Percentiles rank a stretch among this genome's conserved stretches.
phyloP scores from a whole-genome alignment of 1,140 invertebrate genomes.

The Aphaenogaster ashmeadi region DNA sequence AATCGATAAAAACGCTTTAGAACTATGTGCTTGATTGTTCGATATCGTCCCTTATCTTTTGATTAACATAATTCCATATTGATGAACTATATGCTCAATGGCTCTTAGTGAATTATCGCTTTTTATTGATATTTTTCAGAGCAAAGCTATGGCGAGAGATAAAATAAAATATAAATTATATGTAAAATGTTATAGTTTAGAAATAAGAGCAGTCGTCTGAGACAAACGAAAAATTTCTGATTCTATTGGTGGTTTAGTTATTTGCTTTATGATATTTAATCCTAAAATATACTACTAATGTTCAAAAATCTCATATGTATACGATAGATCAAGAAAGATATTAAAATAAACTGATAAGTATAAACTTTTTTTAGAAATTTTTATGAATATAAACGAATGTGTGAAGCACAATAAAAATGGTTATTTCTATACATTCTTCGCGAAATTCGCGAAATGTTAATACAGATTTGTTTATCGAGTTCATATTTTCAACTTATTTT shows the following conservation, averaged over 20 bases:
- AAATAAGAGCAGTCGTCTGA: background rate
- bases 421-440: background rate
- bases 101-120: background rate
- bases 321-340: background rate
- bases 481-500: background rate
- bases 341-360: background rate
- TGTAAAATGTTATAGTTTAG: background rate
- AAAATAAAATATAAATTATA: background rate
- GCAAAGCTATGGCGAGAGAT: background rate
- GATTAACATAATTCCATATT: slow-evolving; percentile 12
- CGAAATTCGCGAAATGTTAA: background rate
- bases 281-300: background rate
- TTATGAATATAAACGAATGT: background rate
- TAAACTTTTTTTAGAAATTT: background rate
- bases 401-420: background rate
- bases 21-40: background rate
- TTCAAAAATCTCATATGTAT: background rate
- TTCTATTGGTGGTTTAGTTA: background rate
- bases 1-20: background rate
- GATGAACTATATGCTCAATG: background rate
- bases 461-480: slow-evolving; percentile 19
- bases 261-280: background rate
- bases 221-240: background rate
- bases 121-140: background rate
- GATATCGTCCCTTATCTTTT: background rate